Conservation (phyloP, 2,797 vertebrate genomes). For the Anolis apletophallus region DNA sequence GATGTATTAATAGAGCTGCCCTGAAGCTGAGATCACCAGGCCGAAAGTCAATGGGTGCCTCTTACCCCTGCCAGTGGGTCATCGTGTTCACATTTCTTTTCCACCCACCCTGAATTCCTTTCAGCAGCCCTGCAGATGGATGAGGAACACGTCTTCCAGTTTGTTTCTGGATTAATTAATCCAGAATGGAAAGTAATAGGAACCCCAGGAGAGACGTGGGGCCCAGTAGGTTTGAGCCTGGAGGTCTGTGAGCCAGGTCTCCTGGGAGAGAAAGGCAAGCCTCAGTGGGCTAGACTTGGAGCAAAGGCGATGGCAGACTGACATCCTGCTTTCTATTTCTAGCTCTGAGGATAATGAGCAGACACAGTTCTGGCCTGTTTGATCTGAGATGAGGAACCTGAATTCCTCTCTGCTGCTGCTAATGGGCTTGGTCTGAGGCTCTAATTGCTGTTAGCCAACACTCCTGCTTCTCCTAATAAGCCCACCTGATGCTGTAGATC, state of each 20-base stretch:
- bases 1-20: too few species aligned
- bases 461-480: conserved; percentile 21
- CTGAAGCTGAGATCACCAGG: neutral
- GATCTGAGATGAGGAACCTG: conserved; percentile 37
- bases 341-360: conserved; percentile 39
- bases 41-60: neutral
- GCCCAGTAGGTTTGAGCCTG: neutral
- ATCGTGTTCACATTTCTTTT: neutral
- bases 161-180: neutral
- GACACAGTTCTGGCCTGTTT: conserved; percentile 28
- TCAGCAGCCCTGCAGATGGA: neutral
- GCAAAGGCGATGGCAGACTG: conserved; percentile 5
- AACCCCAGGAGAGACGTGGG: neutral
- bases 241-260: conserved; percentile 1
- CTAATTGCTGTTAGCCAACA: conserved; percentile 30
- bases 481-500: conserved; percentile 5
- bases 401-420: conserved; percentile 22
- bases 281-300: neutral
- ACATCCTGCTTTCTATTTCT: conserved; percentile 30
- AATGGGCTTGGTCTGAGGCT: conserved; percentile 32
- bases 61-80: neutral
- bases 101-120: neutral
- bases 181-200: neutral
- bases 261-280: conserved; percentile 3
- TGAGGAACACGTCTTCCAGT: neutral